These are phyloP conservation scores for Mellilla xanthometata DNA, from an alignment of 2,888 invertebrate species.

Conservation along the genomic window DNA sequence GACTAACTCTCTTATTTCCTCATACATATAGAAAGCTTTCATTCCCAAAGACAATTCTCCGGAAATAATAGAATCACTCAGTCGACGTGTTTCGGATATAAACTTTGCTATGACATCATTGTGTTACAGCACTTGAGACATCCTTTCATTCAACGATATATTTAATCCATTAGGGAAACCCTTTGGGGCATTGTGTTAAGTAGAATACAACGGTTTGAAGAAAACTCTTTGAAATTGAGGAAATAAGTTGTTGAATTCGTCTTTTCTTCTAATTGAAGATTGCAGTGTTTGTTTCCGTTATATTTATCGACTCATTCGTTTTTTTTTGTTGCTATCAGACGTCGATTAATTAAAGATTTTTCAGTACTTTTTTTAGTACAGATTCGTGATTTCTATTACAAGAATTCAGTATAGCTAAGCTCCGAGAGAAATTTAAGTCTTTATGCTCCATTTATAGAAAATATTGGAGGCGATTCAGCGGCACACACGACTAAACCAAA, in stretches of 20 bases:
- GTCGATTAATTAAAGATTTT: no score
- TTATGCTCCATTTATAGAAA: no score
- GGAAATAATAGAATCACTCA: slow-evolving; percentile 40
- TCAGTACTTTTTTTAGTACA: no score
- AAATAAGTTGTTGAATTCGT: slow-evolving; percentile 6
- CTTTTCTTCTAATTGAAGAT: neutral
- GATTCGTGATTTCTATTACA: no score
- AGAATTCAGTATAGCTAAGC: no score
- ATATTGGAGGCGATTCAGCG: no score
- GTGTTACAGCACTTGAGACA: slow-evolving; percentile 18
- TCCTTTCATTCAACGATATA: slow-evolving; percentile 26
- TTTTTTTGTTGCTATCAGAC: no score
- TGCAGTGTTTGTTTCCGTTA: neutral
- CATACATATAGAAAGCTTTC: slow-evolving; percentile 21
- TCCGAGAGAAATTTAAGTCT: no score
- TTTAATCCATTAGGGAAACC: slow-evolving; percentile 22
- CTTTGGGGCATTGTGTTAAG: slow-evolving; percentile 7
- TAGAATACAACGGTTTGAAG: slow-evolving; percentile 7
- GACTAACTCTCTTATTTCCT: slow-evolving; percentile 19
- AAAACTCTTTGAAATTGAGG: slow-evolving; percentile 5
- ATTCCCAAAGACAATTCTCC: slow-evolving; percentile 35
- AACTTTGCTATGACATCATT: slow-evolving; percentile 25
- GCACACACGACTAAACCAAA: no score
- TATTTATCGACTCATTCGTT: no score
- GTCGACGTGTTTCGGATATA: slow-evolving; percentile 37